phyloP scores from a whole-genome alignment of 2,888 invertebrate species.

The Ormia ochracea region DNA sequence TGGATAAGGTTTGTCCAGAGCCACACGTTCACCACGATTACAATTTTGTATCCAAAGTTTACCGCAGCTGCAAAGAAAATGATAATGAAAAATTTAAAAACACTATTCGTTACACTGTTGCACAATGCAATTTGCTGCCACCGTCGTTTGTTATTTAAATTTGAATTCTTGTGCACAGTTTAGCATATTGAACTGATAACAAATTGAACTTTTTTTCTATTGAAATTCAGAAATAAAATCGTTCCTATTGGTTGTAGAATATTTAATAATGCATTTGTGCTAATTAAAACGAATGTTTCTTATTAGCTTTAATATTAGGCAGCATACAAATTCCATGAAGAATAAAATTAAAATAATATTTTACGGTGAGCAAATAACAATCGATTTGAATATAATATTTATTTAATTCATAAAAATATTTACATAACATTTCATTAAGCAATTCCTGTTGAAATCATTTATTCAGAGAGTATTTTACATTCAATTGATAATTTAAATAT shows the following conservation, averaged over 20 bases:
- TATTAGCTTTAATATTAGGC: neutral
- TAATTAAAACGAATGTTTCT: conserved; percentile 23
- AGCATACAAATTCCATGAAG: neutral
- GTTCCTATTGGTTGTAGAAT: conserved; percentile 32
- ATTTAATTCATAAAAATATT: neutral
- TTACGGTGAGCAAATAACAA: neutral
- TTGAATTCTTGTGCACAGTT: conserved; percentile 15
- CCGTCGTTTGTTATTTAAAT: neutral
- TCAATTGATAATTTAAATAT: neutral
- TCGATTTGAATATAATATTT: neutral
- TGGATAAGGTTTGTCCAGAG: conserved; percentile 70
- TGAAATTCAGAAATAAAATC: neutral
- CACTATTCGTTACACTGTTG: neutral
- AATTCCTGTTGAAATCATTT: neutral
- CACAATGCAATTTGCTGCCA: neutral
- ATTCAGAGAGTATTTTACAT: neutral
- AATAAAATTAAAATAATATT: neutral
- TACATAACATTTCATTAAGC: neutral
- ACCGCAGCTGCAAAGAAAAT: conserved; percentile 69
- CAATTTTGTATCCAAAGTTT: conserved; percentile 71
- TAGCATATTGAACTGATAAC: conserved; percentile 42
- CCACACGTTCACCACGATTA: conserved; percentile 72
- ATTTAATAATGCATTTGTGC: conserved; percentile 41
- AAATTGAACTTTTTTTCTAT: conserved; percentile 26
- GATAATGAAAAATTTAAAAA: neutral